Conservation (phyloP, 1,140 invertebrate species). For the Danaus melanippus region DNA sequence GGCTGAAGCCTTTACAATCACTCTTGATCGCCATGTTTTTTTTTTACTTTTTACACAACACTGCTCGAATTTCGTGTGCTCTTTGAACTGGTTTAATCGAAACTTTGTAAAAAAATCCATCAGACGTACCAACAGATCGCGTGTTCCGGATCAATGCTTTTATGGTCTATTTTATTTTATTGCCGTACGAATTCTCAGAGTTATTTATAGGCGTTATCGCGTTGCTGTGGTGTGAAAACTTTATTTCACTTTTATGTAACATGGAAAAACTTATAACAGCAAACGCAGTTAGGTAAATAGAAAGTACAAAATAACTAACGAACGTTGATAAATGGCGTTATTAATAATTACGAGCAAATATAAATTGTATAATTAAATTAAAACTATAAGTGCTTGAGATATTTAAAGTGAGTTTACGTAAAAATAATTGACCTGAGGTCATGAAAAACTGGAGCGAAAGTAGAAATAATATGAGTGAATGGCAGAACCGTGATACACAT, state of each 20-base stretch:
- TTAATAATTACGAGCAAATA: no score
- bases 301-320: no score
- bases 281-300: background rate
- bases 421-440: slow-evolving; percentile 34
- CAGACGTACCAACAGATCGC: slow-evolving; percentile 42
- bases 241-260: background rate
- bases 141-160: slow-evolving; percentile 43
- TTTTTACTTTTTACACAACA: slow-evolving; percentile 37
- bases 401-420: no score
- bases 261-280: background rate
- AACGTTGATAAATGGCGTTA: no score
- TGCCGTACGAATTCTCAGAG: slow-evolving; percentile 23
- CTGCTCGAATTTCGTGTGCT: slow-evolving; percentile 50
- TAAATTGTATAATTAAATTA: no score
- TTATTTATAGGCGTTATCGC: slow-evolving; percentile 20
- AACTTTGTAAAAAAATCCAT: slow-evolving; percentile 39
- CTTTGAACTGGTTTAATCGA: slow-evolving; percentile 61
- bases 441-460: slow-evolving; percentile 63
- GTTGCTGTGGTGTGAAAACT: slow-evolving; percentile 1
- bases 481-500: slow-evolving; percentile 46
- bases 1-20: slow-evolving; percentile 24
- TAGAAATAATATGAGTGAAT: slow-evolving; percentile 37
- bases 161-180: slow-evolving; percentile 43
- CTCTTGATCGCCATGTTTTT: slow-evolving; percentile 23
- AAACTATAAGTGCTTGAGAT: no score